phyloP scores from a whole-genome alignment of 2,797 vertebrate genomes.

The Balearica regulorum region DNA sequence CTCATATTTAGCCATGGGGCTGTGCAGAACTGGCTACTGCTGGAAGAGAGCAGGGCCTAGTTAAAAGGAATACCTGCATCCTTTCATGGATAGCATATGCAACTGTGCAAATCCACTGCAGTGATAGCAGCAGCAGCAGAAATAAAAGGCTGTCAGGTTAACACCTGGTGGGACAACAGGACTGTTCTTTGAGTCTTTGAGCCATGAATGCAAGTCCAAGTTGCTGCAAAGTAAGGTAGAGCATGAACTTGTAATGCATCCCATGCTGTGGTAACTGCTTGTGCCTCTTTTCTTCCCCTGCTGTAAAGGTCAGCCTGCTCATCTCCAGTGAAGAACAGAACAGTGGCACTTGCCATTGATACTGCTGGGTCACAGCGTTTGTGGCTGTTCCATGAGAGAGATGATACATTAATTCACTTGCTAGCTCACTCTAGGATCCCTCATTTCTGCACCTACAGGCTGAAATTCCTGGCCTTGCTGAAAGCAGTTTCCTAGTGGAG shows the following conservation, averaged over 20 bases:
- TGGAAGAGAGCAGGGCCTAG: not conserved
- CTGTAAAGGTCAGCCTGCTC: not conserved
- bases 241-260: fast-evolving
- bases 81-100: not conserved
- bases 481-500: not conserved
- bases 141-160: not conserved
- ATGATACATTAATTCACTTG: not conserved
- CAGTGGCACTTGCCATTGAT: not conserved
- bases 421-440: not conserved
- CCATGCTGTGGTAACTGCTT: not conserved
- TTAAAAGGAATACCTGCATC: not conserved
- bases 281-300: not conserved
- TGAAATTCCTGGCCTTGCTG: not conserved
- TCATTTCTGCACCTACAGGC: not conserved
- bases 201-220: not conserved
- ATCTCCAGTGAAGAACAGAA: not conserved
- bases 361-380: not conserved
- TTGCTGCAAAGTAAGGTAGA: not conserved
- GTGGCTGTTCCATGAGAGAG: not conserved
- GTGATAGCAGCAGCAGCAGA: not conserved
- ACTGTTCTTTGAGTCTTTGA: not conserved
- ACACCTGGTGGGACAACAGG: not conserved
- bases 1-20: fast-evolving
- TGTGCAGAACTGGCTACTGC: not conserved
- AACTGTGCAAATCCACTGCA: not conserved